Conservation (phyloP, 2,113 vertebrate genomes). For the Phyllostomus discolor region DNA sequence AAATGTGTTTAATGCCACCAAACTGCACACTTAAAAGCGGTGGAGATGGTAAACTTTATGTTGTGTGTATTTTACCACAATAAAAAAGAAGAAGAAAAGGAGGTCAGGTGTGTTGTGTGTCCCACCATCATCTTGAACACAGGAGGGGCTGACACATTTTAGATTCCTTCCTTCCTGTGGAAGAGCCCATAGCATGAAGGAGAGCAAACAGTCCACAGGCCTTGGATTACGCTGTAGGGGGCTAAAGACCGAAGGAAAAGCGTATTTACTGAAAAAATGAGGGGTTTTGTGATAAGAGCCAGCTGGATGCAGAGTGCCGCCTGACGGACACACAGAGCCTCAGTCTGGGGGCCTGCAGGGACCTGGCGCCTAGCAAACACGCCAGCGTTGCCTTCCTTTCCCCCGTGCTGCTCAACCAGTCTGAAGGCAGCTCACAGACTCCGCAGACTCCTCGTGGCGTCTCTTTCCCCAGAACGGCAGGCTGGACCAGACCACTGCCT, state of each 20-base stretch:
- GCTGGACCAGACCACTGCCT: neutral
- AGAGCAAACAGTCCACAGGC: neutral
- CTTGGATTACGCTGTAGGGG: rapidly evolving
- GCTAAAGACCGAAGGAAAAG: neutral
- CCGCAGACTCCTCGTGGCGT: neutral
- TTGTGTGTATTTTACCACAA: neutral
- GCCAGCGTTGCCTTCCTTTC: neutral
- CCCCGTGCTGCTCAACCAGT: neutral
- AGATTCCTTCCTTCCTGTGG: neutral
- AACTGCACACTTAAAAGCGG: too few species aligned
- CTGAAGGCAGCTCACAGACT: neutral
- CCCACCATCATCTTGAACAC: neutral
- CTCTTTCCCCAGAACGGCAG: neutral
- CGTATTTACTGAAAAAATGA: neutral
- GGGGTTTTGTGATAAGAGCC: neutral
- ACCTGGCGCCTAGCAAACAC: neutral
- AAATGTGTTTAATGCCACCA: neutral
- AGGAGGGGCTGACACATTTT: neutral
- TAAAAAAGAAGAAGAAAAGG: neutral
- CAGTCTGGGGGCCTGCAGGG: neutral
- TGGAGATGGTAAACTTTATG: neutral
- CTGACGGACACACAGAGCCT: neutral
- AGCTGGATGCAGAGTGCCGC: neutral
- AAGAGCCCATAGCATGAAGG: neutral
- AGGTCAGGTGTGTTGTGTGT: neutral